Evolutionary conservation across 2,797 vertebrate species (phyloP), one percentile per base, ranked within the genome.

Genomic region (Pempheris klunzingeri): DNA sequence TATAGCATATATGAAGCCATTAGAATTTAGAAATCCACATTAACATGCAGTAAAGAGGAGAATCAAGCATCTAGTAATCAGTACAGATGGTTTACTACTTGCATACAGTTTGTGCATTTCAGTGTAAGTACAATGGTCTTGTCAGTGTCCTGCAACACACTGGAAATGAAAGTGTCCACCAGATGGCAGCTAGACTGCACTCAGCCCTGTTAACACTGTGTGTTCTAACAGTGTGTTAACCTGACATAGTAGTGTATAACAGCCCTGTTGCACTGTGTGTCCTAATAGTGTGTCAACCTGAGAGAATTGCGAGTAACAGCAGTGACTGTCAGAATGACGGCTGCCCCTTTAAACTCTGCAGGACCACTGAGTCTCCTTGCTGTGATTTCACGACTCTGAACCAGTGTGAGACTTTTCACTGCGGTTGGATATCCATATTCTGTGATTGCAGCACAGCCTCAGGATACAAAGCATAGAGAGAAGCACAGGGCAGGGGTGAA

Each of bases 311-410:
- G 50, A 57, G 1, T 63, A 74, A 55, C 78, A 63, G 66, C 66
- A 58, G 65, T 5, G 26, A 38, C 81, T 49, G 70, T 60, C 71
- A 39, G 76, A 61, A 77, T 73, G 44, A 73, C 26, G 7, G 57
- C 84, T 77, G 73, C 59, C 43, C 70, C 75, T 90, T 90, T 87
- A 80, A 87, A 88, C 84, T 80, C 90, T 9, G 75, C 87, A 75
- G 81, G 85, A 77, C 71, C 76, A 69, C 78, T 32, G n/a, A 36
- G 55, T 81, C 55, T 83, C 79, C 86, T 64, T n/a, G 73, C 88
- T 85, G 81, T 64, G 84, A 87, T 83, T 71, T 84, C 30, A 69
- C 82, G 61, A 50, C 74, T 83, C 68, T 0, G 24, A 79, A 47
- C 66, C 88, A 75, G 78, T 74, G 69, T 80, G 84, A 50, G 82